Conservation (phyloP, 2,797 vertebrate genomes). For the Microchirus variegatus region DNA sequence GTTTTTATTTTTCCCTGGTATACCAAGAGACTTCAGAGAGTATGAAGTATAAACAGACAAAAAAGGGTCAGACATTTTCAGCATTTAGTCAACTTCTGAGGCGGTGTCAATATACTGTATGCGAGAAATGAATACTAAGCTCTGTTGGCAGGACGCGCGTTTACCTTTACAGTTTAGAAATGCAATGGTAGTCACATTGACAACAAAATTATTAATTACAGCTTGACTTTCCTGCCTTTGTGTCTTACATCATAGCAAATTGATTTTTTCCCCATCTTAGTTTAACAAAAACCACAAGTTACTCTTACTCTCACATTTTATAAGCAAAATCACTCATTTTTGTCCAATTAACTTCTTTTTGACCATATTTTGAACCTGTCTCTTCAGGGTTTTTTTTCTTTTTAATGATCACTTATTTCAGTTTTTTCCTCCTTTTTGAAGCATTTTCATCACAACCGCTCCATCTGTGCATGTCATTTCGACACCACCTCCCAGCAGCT, state of each 20-base stretch:
- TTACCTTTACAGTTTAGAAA: too few species aligned
- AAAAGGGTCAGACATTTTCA: too few species aligned
- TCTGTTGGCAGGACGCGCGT: too few species aligned
- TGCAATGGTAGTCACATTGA: too few species aligned
- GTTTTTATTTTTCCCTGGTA: not conserved
- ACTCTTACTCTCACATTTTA: conserved; percentile 1
- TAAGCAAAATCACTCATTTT: not conserved
- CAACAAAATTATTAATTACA: not conserved
- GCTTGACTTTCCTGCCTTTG: conserved; percentile 3
- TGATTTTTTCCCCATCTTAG: not conserved
- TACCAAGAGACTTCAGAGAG: too few species aligned
- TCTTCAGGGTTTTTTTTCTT: not conserved
- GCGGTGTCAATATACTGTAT: too few species aligned
- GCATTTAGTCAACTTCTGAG: too few species aligned
- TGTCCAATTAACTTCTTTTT: not conserved
- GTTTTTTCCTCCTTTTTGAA: not conserved
- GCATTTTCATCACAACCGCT: not conserved
- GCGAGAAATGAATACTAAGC: too few species aligned
- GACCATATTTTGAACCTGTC: not conserved
- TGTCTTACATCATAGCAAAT: not conserved
- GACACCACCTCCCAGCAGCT: conserved; percentile 26
- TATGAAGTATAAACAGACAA: too few species aligned
- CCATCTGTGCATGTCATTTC: conserved; percentile 6
- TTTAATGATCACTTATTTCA: not conserved
- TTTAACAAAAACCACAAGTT: not conserved